Percentiles rank a stretch among this genome's conserved stretches.
Conservation (phyloP, 2,797 vertebrate genomes). For the Parauchenoglanis punctatus region DNA sequence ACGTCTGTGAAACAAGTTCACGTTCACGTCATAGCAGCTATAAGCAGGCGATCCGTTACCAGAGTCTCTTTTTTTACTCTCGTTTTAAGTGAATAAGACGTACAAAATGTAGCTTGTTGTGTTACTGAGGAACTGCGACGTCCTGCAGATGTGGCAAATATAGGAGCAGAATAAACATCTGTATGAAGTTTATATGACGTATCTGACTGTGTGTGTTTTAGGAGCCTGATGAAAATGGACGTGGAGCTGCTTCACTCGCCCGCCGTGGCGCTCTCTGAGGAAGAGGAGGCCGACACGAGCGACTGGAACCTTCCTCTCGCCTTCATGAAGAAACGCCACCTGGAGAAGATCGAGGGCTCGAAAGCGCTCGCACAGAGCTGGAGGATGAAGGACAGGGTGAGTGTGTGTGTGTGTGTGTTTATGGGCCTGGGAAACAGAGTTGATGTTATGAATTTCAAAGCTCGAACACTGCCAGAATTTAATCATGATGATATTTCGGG, state of each 20-base stretch:
- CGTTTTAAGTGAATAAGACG: background rate
- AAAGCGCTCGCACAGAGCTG: slow-evolving; percentile 97
- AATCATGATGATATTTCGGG: background rate
- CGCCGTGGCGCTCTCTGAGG: slow-evolving; percentile 85
- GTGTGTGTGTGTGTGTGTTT: background rate
- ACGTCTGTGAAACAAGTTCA: background rate
- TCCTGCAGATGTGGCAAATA: background rate
- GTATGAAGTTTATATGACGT: background rate
- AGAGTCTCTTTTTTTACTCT: background rate
- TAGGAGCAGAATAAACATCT: background rate
- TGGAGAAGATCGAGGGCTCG: slow-evolving; percentile 97
- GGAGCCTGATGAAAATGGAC: slow-evolving; percentile 82
- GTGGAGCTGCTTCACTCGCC: slow-evolving; percentile 83
- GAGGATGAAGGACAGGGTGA: slow-evolving; percentile 99
- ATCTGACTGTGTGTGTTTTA: slow-evolving; percentile 39
- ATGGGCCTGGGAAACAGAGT: background rate
- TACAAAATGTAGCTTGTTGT: background rate
- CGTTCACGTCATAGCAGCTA: no score
- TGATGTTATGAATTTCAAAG: background rate
- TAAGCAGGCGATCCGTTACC: background rate
- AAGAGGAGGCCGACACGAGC: slow-evolving; percentile 88
- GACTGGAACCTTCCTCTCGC: slow-evolving; percentile 96
- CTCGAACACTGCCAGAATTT: background rate
- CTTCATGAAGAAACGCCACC: slow-evolving; percentile 97
- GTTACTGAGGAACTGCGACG: background rate